phyloP scores from a whole-genome alignment of 2,888 invertebrate genomes.

The Stenoptilia bipunctidactyla region DNA sequence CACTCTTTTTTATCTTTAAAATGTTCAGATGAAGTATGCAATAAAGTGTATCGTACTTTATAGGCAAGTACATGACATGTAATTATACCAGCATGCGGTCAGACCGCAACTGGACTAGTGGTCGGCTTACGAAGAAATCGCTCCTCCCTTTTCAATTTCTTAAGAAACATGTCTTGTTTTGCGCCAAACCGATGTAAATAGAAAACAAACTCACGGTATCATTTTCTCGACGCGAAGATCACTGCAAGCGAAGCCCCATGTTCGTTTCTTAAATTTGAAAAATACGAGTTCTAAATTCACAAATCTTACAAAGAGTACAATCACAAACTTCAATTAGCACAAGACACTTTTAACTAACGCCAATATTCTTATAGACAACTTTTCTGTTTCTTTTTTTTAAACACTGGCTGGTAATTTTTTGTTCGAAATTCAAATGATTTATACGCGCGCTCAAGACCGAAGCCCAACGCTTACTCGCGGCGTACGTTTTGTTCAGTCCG shows the following conservation, averaged over 20 bases:
- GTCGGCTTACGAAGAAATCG: slow-evolving; percentile 3
- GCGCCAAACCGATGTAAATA: no score
- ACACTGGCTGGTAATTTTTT: not conserved
- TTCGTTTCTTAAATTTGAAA: no score
- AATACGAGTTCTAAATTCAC: no score
- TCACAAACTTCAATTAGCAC: no score
- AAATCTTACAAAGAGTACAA: no score
- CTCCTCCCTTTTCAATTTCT: not conserved
- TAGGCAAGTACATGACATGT: slow-evolving; percentile 11
- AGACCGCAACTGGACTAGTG: slow-evolving; percentile 10
- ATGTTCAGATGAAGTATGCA: no score
- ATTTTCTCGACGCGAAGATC: slow-evolving; percentile 57
- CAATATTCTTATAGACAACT: slow-evolving; percentile 17
- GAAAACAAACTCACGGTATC: slow-evolving; percentile 49
- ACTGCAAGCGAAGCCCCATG: slow-evolving; percentile 48
- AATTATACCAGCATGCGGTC: slow-evolving; percentile 32
- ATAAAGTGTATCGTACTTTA: no score
- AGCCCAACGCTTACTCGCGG: slow-evolving; percentile 59
- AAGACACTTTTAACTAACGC: slow-evolving; percentile 21
- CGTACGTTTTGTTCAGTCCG: slow-evolving; percentile 26
- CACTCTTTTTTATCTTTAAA: no score
- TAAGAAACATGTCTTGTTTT: no score
- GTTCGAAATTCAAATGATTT: slow-evolving; percentile 33
- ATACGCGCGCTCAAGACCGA: slow-evolving; percentile 60
- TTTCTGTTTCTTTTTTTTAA: not conserved